Percentiles rank a stretch among this genome's conserved stretches.
These are phyloP conservation scores for Yoshiicerus persimilis DNA, from an alignment of 1,140 invertebrate genomes.

Conservation along the genomic window DNA sequence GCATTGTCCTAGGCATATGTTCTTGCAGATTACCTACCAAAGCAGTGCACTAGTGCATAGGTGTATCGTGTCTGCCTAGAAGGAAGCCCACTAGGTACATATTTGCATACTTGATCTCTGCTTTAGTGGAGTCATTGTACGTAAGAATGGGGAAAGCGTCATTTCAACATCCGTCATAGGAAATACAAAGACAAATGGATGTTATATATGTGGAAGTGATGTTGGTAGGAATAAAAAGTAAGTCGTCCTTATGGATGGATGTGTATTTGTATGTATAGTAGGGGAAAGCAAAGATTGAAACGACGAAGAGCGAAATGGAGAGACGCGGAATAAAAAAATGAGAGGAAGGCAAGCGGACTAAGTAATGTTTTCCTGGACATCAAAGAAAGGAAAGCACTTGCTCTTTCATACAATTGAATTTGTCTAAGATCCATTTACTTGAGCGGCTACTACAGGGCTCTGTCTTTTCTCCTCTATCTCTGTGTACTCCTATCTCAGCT, in stretches of 20 bases:
- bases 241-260: not conserved
- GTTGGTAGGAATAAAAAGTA: not conserved
- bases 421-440: not conserved
- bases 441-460: not conserved
- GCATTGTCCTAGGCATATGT: not conserved
- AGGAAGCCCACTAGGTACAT: no score
- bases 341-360: not conserved
- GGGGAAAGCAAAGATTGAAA: not conserved
- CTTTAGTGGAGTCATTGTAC: no score
- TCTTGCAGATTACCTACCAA: not conserved
- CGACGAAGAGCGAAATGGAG: not conserved
- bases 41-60: no score
- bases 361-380: slow-evolving; percentile 4
- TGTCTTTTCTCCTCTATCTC: not conserved
- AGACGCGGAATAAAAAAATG: not conserved
- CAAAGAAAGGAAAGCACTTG: slow-evolving; percentile 13
- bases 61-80: not conserved
- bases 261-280: not conserved
- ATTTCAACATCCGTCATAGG: not conserved
- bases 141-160: not conserved
- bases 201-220: not conserved
- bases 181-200: not conserved
- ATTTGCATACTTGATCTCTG: no score
- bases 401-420: slow-evolving; percentile 11
- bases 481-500: not conserved